A percentile compares a stretch with the other conserved stretches of the same genome.
Conservation (phyloP, 1,140 invertebrate species). For the Bombus confusus region DNA sequence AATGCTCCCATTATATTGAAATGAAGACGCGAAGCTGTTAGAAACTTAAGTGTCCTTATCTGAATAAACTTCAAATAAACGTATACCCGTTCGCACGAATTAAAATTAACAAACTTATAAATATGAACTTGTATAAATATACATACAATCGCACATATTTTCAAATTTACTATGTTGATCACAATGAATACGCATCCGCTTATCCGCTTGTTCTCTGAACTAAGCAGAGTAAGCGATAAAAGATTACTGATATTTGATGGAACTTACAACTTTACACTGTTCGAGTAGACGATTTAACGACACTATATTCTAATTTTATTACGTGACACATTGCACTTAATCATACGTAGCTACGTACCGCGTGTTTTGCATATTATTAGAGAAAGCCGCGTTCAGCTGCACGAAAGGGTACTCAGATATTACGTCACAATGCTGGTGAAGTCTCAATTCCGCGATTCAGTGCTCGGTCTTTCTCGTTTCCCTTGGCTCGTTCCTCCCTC, state of each 20-base stretch:
- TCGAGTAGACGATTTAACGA: not conserved
- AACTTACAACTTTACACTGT: not conserved
- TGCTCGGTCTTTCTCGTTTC: constrained; percentile 23
- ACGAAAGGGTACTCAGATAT: constrained; percentile 30
- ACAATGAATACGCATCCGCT: no score
- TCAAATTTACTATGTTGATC: not conserved
- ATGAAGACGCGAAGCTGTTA: not conserved
- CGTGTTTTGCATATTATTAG: not conserved
- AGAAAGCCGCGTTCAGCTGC: not conserved
- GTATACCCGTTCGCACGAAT: not conserved
- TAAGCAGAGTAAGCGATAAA: not conserved
- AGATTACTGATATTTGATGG: not conserved
- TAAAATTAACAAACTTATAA: constrained; percentile 22
- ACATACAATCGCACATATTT: not conserved
- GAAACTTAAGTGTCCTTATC: not conserved
- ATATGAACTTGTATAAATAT: constrained; percentile 6
- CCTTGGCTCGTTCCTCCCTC: constrained; percentile 34
- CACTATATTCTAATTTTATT: not conserved
- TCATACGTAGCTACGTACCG: not conserved
- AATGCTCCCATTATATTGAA: not conserved
- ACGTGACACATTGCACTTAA: not conserved
- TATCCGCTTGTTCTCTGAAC: no score
- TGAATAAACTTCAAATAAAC: not conserved
- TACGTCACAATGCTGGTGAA: constrained; percentile 23
- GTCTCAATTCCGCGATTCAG: constrained; percentile 37